phyloP scores from a whole-genome alignment of 2,113 vertebrate genomes.

The Morone chrysops region DNA sequence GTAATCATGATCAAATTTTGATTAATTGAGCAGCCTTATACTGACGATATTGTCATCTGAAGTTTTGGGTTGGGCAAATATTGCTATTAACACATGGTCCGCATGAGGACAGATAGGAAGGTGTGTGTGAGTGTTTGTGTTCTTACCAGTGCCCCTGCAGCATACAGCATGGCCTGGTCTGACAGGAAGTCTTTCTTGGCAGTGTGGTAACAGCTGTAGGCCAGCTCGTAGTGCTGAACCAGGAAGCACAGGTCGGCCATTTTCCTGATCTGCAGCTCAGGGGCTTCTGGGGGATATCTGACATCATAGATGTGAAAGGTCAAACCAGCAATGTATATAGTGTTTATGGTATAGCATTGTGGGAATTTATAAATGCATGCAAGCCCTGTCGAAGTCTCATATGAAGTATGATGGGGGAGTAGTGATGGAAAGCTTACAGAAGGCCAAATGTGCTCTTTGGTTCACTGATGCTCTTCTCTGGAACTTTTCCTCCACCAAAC shows the following conservation, averaged over 20 bases:
- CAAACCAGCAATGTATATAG: not conserved
- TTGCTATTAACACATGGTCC: not conserved
- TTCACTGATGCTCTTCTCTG: constrained; percentile 95
- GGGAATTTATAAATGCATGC: not conserved
- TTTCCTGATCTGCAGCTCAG: constrained; percentile 97
- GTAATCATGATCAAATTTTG: too few relatives aligned
- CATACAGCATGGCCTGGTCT: constrained; percentile 99
- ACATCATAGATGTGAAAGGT: constrained; percentile 18
- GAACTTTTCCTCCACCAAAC: constrained; percentile 97
- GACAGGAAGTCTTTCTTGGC: constrained; percentile 99
- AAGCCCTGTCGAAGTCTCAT: not conserved
- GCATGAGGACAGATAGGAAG: not conserved
- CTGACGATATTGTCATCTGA: too few relatives aligned
- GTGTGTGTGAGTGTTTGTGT: not conserved
- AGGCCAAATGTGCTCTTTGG: constrained; percentile 94
- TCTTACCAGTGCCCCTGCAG: constrained; percentile 96
- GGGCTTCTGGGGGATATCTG: constrained; percentile 98
- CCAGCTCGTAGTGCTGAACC: constrained; percentile 98
- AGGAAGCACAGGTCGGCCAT: constrained; percentile 99
- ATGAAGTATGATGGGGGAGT: not conserved
- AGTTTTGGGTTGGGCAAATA: not conserved
- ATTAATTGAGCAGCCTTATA: too few relatives aligned
- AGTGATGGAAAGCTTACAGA: constrained; percentile 87
- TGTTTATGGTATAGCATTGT: not conserved
- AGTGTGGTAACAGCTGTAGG: constrained; percentile 98